Percentiles rank a stretch among this genome's conserved stretches.
Evolutionary conservation across 2,797 vertebrate species (phyloP).

Genomic region (Gallirallus australis): DNA sequence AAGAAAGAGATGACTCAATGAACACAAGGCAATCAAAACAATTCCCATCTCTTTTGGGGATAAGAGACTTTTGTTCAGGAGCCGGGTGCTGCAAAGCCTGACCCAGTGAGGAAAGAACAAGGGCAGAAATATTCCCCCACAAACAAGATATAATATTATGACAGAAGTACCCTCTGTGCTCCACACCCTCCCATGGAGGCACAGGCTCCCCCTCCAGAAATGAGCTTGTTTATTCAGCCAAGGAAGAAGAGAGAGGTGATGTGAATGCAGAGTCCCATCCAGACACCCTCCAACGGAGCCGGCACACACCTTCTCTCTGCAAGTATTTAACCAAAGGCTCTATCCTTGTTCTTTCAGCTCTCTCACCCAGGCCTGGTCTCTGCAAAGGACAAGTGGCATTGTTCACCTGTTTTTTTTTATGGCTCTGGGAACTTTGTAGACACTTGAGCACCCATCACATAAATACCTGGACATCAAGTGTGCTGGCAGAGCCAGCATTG

Average conservation of each 20-base stretch:
- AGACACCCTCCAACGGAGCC: background rate
- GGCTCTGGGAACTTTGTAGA: background rate
- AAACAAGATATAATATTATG: background rate
- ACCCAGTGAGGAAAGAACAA: background rate
- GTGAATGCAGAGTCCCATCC: background rate
- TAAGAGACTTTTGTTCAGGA: conserved; percentile 34
- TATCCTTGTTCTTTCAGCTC: background rate
- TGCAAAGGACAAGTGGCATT: background rate
- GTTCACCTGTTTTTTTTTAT: background rate
- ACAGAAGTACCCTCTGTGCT: background rate
- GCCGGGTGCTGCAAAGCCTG: background rate
- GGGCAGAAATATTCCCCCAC: background rate
- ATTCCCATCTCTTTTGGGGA: conserved; percentile 10
- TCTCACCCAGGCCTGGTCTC: no score
- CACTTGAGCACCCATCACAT: rapidly evolving
- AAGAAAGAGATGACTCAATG: background rate
- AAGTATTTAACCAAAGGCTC: background rate
- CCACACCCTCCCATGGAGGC: background rate
- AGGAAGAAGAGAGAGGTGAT: background rate
- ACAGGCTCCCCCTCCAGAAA: background rate
- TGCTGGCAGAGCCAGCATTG: background rate
- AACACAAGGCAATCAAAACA: background rate
- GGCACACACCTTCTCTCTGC: background rate
- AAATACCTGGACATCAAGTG: background rate
- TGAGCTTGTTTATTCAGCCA: background rate